Evolutionary conservation across 2,888 invertebrate genomes (phyloP).

Genomic region (Quadroppia sp.): DNA sequence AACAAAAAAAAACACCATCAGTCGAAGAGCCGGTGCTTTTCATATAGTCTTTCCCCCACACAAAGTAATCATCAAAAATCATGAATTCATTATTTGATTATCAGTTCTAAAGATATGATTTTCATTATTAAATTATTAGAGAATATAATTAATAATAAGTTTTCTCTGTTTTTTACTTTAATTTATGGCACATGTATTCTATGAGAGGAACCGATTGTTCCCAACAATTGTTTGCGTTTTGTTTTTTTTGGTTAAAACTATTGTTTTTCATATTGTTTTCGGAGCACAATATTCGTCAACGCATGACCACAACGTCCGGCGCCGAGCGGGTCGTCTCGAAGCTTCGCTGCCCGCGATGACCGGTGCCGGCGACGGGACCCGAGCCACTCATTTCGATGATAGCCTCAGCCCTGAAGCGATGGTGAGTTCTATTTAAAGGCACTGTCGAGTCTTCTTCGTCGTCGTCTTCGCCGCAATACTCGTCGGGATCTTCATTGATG

Average conservation of each 20-base stretch:
- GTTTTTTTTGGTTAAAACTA: not conserved
- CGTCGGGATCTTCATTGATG: not conserved
- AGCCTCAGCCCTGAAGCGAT: slow-evolving; percentile 41
- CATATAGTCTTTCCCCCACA: no score
- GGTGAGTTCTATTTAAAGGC: slow-evolving; percentile 40
- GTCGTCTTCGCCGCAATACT: slow-evolving; percentile 36
- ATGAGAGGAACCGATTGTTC: not conserved
- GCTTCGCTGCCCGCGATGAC: slow-evolving; percentile 42
- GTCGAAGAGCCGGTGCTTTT: not conserved
- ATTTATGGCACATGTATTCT: slow-evolving; percentile 11
- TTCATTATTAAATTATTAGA: not conserved
- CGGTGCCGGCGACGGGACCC: not conserved
- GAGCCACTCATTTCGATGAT: slow-evolving; percentile 40
- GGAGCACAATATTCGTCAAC: slow-evolving; percentile 43
- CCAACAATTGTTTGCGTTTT: not conserved
- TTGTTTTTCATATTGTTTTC: no score
- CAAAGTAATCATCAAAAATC: no score
- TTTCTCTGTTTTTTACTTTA: not conserved
- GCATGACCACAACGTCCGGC: slow-evolving; percentile 47
- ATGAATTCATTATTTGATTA: no score
- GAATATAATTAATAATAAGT: not conserved
- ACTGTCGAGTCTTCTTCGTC: slow-evolving; percentile 38
- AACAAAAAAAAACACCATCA: no score
- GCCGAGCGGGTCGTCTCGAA: slow-evolving; percentile 47
- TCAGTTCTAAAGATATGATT: not conserved